Percentiles rank a stretch among this genome's conserved stretches.
phyloP scores from a whole-genome alignment of 2,797 vertebrate species.

The Balearica regulorum region DNA sequence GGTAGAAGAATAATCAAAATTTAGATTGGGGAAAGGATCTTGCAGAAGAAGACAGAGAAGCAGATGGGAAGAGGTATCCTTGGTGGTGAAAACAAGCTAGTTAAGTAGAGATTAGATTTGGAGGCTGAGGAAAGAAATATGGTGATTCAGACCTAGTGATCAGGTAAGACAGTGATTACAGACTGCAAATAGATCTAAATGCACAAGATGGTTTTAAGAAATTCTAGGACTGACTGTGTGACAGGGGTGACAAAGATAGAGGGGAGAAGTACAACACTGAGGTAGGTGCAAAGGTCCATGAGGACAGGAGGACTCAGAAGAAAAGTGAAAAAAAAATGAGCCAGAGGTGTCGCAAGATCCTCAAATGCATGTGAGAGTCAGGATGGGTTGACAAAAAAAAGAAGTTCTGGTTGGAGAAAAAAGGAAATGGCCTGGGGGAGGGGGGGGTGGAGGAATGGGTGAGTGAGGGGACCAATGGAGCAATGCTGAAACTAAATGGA shows the following conservation, averaged over 20 bases:
- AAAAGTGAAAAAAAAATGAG: not conserved
- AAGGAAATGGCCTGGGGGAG: not conserved
- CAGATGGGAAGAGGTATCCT: not conserved
- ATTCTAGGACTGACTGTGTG: not conserved
- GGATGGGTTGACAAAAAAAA: not conserved
- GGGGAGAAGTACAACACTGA: not conserved
- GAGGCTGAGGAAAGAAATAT: not conserved
- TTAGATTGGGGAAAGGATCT: not conserved
- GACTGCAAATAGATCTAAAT: not conserved
- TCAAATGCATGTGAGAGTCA: not conserved
- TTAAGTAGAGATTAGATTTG: not conserved
- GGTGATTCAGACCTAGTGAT: not conserved
- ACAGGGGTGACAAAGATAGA: not conserved
- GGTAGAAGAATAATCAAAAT: not conserved
- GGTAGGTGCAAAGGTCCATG: not conserved
- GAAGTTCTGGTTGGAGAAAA: not conserved
- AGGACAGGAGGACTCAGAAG: not conserved
- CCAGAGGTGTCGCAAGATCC: not conserved
- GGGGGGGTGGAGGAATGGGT: too few relatives aligned
- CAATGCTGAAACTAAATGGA: not conserved
- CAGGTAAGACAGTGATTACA: not conserved
- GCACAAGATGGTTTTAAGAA: not conserved
- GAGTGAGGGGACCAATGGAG: not conserved
- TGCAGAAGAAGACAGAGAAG: not conserved
- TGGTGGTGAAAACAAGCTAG: not conserved